Evolutionary conservation across 1,140 invertebrate genomes (phyloP).

Genomic region (Stenopsyche tienmushanensis): DNA sequence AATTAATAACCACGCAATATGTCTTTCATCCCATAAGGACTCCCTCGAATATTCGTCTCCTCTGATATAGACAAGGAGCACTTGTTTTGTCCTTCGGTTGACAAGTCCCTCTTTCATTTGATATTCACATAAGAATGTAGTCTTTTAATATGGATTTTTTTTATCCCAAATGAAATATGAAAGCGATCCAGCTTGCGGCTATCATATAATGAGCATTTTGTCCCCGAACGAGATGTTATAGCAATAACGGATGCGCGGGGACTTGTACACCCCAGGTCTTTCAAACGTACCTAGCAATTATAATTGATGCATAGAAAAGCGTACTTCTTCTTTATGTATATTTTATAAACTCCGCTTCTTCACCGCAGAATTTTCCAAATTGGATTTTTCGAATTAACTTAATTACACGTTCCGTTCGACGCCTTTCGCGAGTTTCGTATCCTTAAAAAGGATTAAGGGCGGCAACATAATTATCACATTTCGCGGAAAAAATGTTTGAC

Average conservation of each 20-base stretch:
- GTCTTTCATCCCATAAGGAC: too few species aligned
- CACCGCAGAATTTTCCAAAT: too few species aligned
- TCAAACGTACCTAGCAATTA: neutral
- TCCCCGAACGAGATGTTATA: conserved; percentile 14
- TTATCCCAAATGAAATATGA: conserved; percentile 9
- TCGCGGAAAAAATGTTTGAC: too few species aligned
- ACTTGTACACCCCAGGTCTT: neutral
- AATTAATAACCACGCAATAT: too few species aligned
- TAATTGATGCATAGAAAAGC: neutral
- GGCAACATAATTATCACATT: too few species aligned
- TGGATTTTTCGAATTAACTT: too few species aligned
- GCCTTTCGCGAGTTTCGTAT: too few species aligned
- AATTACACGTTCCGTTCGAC: too few species aligned
- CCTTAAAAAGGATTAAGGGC: too few species aligned
- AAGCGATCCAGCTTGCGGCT: neutral
- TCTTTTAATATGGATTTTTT: neutral
- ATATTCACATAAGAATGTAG: conserved; percentile 11
- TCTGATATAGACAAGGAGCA: neutral
- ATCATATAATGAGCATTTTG: conserved; percentile 25
- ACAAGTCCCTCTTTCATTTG: neutral
- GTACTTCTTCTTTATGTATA: too few species aligned
- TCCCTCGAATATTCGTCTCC: neutral
- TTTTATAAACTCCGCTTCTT: too few species aligned
- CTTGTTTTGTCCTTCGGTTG: conserved; percentile 3
- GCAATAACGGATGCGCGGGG: neutral